Conservation (phyloP, 2,113 vertebrate species). For the Hippocampus barbouri region DNA sequence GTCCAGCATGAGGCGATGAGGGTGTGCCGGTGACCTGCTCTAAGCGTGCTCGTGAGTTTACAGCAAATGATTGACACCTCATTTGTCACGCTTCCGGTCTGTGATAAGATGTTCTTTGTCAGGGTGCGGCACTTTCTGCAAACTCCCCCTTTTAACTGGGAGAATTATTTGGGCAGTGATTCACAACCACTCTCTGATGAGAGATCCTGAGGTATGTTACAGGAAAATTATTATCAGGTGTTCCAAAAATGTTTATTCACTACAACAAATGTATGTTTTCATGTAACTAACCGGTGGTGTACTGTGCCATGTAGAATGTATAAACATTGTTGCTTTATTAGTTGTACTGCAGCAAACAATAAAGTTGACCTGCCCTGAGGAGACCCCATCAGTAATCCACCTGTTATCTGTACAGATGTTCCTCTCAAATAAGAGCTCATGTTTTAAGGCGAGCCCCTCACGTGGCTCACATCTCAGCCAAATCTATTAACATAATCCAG, state of each 20-base stretch:
- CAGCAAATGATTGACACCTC: neutral
- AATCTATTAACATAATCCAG: constrained; percentile 6
- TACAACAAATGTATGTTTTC: neutral
- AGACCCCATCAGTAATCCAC: neutral
- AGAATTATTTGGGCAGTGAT: too few species aligned
- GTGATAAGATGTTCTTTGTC: neutral
- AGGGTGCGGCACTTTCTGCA: neutral
- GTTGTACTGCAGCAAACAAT: neutral
- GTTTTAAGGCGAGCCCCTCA: neutral
- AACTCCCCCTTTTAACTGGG: too few species aligned
- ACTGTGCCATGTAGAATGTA: neutral
- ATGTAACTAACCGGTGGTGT: neutral
- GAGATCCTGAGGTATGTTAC: too few species aligned
- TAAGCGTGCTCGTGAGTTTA: too few species aligned
- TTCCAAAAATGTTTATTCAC: neutral
- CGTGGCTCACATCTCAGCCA: neutral
- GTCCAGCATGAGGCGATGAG: too few species aligned
- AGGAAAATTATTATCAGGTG: neutral
- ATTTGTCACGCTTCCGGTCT: neutral
- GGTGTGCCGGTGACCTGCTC: too few species aligned
- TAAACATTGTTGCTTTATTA: neutral
- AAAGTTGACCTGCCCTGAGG: neutral
- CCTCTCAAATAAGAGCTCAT: neutral
- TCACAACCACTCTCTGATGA: neutral
- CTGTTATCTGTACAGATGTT: constrained; percentile 2